phyloP scores from a whole-genome alignment of 2,113 vertebrate genomes.

The Choloepus hoffmanni region DNA sequence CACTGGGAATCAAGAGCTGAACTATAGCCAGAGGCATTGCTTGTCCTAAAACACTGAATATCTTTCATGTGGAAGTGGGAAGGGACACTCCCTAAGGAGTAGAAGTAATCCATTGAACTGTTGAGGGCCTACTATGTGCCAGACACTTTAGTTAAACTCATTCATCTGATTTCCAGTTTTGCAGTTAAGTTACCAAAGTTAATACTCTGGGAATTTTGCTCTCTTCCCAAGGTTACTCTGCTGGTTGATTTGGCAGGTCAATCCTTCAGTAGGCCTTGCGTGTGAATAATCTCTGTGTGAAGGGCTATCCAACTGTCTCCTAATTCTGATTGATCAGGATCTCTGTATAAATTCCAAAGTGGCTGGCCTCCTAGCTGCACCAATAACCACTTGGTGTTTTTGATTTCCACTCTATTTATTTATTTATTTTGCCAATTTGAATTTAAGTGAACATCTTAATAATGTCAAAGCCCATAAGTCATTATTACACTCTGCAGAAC shows the following conservation, averaged over 20 bases:
- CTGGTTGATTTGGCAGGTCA: neutral
- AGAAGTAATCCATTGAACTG: neutral
- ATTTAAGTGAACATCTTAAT: neutral
- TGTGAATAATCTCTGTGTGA: neutral
- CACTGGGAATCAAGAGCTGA: neutral
- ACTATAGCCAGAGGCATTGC: neutral
- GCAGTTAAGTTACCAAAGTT: neutral
- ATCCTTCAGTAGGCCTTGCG: neutral
- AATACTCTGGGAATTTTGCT: neutral
- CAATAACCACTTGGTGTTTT: neutral
- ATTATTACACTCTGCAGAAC: neutral
- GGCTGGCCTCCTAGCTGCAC: neutral
- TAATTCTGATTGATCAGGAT: conserved; percentile 31
- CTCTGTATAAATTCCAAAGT: neutral
- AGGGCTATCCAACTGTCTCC: neutral
- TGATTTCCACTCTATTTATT: neutral
- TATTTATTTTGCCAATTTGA: neutral
- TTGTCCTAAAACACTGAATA: neutral
- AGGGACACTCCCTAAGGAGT: no score
- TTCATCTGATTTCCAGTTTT: neutral
- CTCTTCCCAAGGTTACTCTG: neutral
- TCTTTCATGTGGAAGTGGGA: neutral
- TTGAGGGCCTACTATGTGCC: neutral
- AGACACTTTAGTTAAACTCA: neutral
- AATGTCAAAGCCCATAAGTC: neutral